phyloP scores from a whole-genome alignment of 2,888 invertebrate genomes.

The Leptinotarsa rubiginosa region DNA sequence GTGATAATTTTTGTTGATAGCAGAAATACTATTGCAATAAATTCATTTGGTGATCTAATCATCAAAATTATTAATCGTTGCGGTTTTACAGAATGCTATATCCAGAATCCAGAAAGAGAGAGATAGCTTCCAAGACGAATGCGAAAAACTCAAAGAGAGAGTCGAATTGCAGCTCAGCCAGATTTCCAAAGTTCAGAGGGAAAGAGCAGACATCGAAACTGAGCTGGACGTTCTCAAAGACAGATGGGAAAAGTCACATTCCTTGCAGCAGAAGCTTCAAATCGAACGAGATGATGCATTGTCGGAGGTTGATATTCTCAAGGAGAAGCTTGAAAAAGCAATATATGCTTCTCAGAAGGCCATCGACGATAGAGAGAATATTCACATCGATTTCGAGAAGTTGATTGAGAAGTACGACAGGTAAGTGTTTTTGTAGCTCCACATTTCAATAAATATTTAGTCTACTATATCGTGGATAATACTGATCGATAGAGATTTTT shows the following conservation, averaged over 20 bases:
- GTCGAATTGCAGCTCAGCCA: conserved; percentile 85
- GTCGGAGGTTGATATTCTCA: conserved; percentile 86
- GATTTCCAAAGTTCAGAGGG: conserved; percentile 84
- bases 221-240: conserved; percentile 90
- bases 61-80: not conserved
- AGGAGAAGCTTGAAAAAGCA: conserved; percentile 91
- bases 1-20: too few species aligned
- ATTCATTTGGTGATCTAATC: too few species aligned
- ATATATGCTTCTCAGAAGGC: conserved; percentile 85
- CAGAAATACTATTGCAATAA: too few species aligned
- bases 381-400: conserved; percentile 92
- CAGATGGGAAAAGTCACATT: conserved; percentile 85
- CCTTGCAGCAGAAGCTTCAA: conserved; percentile 85
- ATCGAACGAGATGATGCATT: conserved; percentile 88
- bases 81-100: conserved; percentile 72
- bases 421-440: conserved; percentile 63
- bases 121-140: conserved; percentile 84
- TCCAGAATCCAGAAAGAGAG: conserved; percentile 89
- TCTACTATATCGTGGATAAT: too few species aligned
- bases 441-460: too few species aligned
- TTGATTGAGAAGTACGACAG: conserved; percentile 92
- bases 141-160: conserved; percentile 84
- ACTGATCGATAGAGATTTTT: too few species aligned
- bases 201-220: conserved; percentile 85
- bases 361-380: conserved; percentile 87